phyloP scores from a whole-genome alignment of 2,888 invertebrate species.

The Parasteatoda lunata region DNA sequence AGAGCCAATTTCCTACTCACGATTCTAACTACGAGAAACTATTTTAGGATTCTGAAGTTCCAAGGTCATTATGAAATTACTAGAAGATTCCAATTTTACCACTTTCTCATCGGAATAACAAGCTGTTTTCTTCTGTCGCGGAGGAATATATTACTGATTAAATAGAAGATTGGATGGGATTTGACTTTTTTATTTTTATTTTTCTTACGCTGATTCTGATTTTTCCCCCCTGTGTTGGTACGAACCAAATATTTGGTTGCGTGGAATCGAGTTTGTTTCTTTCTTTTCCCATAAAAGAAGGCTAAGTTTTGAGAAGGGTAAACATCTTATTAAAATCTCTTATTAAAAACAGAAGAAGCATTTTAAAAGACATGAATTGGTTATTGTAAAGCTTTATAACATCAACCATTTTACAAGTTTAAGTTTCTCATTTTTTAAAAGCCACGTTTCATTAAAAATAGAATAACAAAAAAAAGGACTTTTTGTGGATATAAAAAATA shows the following conservation, averaged over 20 bases:
- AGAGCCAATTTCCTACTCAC: slow-evolving; percentile 46
- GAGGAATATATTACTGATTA: slow-evolving; percentile 2
- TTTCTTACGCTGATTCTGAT: not conserved
- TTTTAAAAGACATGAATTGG: too few relatives aligned
- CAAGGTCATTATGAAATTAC: slow-evolving; percentile 44
- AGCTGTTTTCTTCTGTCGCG: slow-evolving; percentile 13
- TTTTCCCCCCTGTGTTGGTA: not conserved
- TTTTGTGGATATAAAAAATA: too few relatives aligned
- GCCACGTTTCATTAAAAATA: too few relatives aligned
- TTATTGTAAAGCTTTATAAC: too few relatives aligned
- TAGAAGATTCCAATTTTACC: slow-evolving; percentile 5
- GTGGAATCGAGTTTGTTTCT: not conserved
- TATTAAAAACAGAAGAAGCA: too few relatives aligned
- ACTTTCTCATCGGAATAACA: slow-evolving; percentile 10
- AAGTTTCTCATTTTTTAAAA: too few relatives aligned
- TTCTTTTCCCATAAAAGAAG: too few relatives aligned
- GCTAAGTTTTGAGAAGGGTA: too few relatives aligned
- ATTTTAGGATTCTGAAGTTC: slow-evolving; percentile 48
- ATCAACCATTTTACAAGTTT: too few relatives aligned
- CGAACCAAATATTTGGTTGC: not conserved
- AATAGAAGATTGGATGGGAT: not conserved
- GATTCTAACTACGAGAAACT: slow-evolving; percentile 21
- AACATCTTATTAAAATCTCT: too few relatives aligned
- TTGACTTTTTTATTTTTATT: not conserved
- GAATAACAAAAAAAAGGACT: too few relatives aligned